Evolutionary conservation across 1,140 invertebrate species (phyloP), one percentile per base, ranked within the genome.

Genomic region (Branchinecta lindahli): DNA sequence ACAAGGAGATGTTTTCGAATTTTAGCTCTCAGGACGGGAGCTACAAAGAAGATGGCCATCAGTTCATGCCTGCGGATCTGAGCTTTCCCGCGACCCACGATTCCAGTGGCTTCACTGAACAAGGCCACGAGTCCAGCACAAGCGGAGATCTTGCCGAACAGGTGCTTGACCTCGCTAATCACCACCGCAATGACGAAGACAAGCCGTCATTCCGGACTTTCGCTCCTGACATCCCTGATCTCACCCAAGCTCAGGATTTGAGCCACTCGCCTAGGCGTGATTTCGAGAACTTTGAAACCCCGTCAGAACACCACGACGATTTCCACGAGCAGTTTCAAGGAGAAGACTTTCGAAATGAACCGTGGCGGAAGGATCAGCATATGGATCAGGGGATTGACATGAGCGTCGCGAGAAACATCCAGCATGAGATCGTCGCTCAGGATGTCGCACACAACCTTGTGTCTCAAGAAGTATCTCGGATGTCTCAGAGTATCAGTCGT

Each of bases 61-160:
- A 61, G 52, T 61, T 61, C 52, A 61, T 61, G 52, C 52, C 52
- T 61, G 52, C 52, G 52, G 52, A 61, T 61, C 18, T 61, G 2
- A 61, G 52, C 52, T 61, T 15, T 6, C 52, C 12, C 12, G 52
- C 18, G 12, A 61, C 12, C 18, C 52, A 61, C 12, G 18, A 61
- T 61, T 61, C 52, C 18, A 20, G 52, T 61, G 18, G 52, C 18
- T 61, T 61, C 52, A 61, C 18, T 61, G 18, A 20, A 15, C 52
- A 61, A 61, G 52, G 12, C 18, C 52, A 12, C 4, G 52, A 61
- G 12, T 61, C 52, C 52, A 61, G 52, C 18, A 61, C 52, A 61
- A 61, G 52, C 6, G 18, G 12, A 61, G 52, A 61, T 20, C 12
- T 61, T 12, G 52, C 52, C 18, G 52, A 61, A 6, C 52, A 61